These are phyloP conservation scores for Ascaphus truei DNA, from an alignment of 2,113 vertebrate genomes.

Conservation along the genomic window DNA sequence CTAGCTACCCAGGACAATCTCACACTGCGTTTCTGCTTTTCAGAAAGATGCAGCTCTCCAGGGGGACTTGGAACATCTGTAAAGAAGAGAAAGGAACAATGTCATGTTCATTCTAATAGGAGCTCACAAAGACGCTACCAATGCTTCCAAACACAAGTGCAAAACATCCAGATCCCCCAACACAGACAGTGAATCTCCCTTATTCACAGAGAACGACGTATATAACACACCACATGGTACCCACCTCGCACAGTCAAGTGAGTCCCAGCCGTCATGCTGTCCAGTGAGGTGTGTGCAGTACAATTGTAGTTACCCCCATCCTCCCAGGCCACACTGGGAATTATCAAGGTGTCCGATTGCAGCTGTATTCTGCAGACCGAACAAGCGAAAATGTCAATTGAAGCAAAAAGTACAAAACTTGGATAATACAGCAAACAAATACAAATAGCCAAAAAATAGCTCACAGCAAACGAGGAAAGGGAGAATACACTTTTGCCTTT, in stretches of 20 bases:
- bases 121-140: not conserved
- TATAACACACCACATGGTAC: conserved; percentile 31
- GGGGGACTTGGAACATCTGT: conserved; percentile 85
- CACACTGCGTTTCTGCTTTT: conserved; percentile 73
- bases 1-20: conserved; percentile 83
- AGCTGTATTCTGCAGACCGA: conserved; percentile 52
- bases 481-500: too few relatives aligned
- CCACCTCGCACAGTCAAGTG: conserved; percentile 81
- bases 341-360: conserved; percentile 74
- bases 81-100: conserved; percentile 6
- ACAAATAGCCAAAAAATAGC: too few relatives aligned
- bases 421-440: not conserved
- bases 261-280: conserved; percentile 54
- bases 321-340: conserved; percentile 70
- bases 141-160: not conserved
- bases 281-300: conserved; percentile 72
- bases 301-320: conserved; percentile 83
- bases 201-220: not conserved
- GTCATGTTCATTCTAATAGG: not conserved
- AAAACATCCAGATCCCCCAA: too few relatives aligned
- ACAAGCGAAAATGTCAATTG: not conserved
- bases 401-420: conserved; percentile 13
- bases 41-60: conserved; percentile 72
- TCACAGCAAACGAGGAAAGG: too few relatives aligned
- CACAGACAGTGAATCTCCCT: too few relatives aligned